A percentile compares a stretch with the other conserved stretches of the same genome.
These are phyloP conservation scores for Psittacula cyanocephala DNA, from an alignment of 2,113 vertebrate genomes.

Conservation along the genomic window DNA sequence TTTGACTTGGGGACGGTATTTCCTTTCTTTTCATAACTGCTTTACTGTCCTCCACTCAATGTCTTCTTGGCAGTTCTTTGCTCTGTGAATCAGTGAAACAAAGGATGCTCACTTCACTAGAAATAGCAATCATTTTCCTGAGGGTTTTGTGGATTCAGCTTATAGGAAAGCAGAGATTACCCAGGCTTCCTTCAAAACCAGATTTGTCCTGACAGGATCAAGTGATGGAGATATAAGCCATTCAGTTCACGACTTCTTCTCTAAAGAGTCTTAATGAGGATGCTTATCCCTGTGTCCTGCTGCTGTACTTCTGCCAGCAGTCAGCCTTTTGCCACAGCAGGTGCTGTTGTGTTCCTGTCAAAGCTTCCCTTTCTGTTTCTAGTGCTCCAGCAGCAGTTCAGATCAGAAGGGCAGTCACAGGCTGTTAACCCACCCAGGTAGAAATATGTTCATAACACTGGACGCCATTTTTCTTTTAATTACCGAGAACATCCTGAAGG, in stretches of 20 bases:
- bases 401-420: neutral
- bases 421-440: neutral
- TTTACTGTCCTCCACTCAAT: neutral
- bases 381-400: neutral
- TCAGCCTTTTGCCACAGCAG: neutral
- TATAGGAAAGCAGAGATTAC: neutral
- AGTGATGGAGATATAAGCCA: neutral
- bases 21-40: neutral
- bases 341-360: accelerated
- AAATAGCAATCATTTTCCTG: neutral
- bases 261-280: neutral
- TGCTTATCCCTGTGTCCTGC: neutral
- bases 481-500: neutral
- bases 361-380: neutral
- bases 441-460: neutral
- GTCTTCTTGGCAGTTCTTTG: neutral
- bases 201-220: neutral
- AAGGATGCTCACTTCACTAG: neutral
- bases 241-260: neutral
- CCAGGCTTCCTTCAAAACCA: neutral
- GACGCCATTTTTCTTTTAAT: neutral
- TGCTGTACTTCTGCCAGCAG: neutral
- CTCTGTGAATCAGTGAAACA: neutral
- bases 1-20: neutral
- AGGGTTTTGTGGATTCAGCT: neutral